Base-by-base conservation (phyloP, 2,888 invertebrate genomes). In the Leuctra nigra region DNA sequence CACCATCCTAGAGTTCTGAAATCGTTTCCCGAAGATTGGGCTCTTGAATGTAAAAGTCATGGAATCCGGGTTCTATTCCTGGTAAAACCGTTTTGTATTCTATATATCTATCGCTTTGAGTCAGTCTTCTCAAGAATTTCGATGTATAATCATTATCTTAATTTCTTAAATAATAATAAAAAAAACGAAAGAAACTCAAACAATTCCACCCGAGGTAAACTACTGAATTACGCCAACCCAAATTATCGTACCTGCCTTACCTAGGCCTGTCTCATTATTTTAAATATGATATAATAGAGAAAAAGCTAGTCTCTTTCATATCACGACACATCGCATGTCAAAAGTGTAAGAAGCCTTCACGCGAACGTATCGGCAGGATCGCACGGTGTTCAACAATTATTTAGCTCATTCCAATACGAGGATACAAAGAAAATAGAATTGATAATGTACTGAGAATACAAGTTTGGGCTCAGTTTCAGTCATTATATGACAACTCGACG, bases 141-240 rank as follows among this genome's bases (percentile, higher is more conserved):
- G n/a, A 24, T 47, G 23, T 24, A 47, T 14, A 47, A 47, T 47
- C 24, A 47, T 47, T 47, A 47, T 47, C n/a, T n/a, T n/a, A n/a
- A n/a, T n/a, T n/a, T n/a, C n/a, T n/a, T n/a, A n/a, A n/a, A n/a
- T n/a, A n/a, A n/a, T 25, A 25, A 25, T 25, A 47, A 14, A 25
- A 25, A 16, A 16, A 16, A 25, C 7, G 20, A 18, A 20, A 33
- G 18, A 29, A 50, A 50, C 14, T 33, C 16, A 33, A 50, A 35
- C 33, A 50, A 33, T 50, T 50, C 22, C 48, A 33, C 50, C 33
- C 50, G 50, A 50, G 50, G 35, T 50, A 33, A 50, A 22, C 50
- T 50, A 50, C 50, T 50, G 50, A 35, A 50, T 50, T 50, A 50
- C 50, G 50, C 50, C 35, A 35, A 50, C 50, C 50, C 50, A 50